Evolutionary conservation across 2,888 invertebrate genomes (phyloP), one percentile per base, ranked within the genome.

Genomic region (Siphlonurus alternatus): DNA sequence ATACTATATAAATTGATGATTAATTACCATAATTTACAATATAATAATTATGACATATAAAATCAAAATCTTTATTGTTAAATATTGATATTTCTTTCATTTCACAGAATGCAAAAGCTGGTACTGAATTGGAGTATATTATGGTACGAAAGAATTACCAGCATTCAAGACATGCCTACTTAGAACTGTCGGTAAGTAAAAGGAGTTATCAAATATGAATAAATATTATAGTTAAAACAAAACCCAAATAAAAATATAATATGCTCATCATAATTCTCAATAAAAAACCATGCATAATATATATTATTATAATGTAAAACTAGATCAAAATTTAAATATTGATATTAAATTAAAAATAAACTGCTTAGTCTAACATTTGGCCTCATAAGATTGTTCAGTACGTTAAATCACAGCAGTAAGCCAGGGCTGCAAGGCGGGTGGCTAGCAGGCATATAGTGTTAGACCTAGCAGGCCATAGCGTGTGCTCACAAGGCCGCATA

Each of bases 41-140:
- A n/a, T n/a, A n/a, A n/a, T n/a, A n/a, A n/a, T n/a, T n/a, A n/a
- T n/a, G n/a, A n/a, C n/a, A n/a, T n/a, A n/a, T n/a, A n/a, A n/a
- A n/a, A n/a, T n/a, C n/a, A n/a, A n/a, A n/a, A n/a, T n/a, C n/a
- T n/a, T n/a, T n/a, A n/a, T n/a, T n/a, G n/a, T n/a, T n/a, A n/a
- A n/a, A n/a, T n/a, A n/a, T n/a, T n/a, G n/a, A n/a, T n/a, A n/a
- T n/a, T n/a, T n/a, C n/a, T n/a, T 68, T 71, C 68, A 68, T 69
- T 71, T 77, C 76, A 66, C 76, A 89, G 89, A 83, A 88, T 73
- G 83, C 87, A 51, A 86, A 85, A 74, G 81, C 86, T 67, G 92
- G 91, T 65, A 86, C 86, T 5, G 89, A 90, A 76, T 77, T 93
- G 70, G 91, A 89, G 74, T 88, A 88, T 72, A 83, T 92, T 65